Evolutionary conservation across 2,113 vertebrate genomes (phyloP), one percentile per base, ranked within the genome.

Genomic region (Sinocyclocheilus rhinocerous): DNA sequence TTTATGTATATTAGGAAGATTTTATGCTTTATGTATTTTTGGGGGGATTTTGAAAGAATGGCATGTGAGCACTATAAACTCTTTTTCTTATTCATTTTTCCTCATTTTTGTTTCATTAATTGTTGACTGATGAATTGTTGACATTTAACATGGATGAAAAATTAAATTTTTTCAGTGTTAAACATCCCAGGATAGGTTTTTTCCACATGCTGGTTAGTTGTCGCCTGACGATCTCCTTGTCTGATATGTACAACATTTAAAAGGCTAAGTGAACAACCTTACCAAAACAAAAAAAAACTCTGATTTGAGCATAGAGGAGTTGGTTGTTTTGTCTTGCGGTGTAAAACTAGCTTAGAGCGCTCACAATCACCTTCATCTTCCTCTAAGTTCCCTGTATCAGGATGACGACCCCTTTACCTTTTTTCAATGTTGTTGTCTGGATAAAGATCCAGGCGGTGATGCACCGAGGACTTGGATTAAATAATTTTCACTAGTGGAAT

Each of bases 401-500:
- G 39, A 26, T 63, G 65, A 45, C 39, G 11, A 24, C 67, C 24
- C 7, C 75, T 42, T 80, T 79, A 69, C 6, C 5, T 78, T 84
- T 18, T 82, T 70, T 20, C 12, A 57, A 4, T 76, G 70, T 69
- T 12, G 81, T 76, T 45, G 79, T 81, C 63, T 87, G 29, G 18
- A 79, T 67, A 73, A 73, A 76, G 80, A 88, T 84, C 84, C 81
- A 61, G 75, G 65, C 52, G 69, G 50, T 72, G 84, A 24, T 80
- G 70, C 55, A 79, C 11, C 52, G 50, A 90, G 69, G 85, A 50
- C 86, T 83, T 50, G 82, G 87, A 91, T 91, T 86, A 87, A 92
- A 88, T 91, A 39, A 89, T 90, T 90, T 90, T 90, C 83, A 86
- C 87, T 85, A 87, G 87, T 79, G 42, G 84, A 90, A 89, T 91